Evolutionary conservation across 2,113 vertebrate genomes (phyloP), one percentile per base, ranked within the genome.

Genomic region (Sula dactylatra): DNA sequence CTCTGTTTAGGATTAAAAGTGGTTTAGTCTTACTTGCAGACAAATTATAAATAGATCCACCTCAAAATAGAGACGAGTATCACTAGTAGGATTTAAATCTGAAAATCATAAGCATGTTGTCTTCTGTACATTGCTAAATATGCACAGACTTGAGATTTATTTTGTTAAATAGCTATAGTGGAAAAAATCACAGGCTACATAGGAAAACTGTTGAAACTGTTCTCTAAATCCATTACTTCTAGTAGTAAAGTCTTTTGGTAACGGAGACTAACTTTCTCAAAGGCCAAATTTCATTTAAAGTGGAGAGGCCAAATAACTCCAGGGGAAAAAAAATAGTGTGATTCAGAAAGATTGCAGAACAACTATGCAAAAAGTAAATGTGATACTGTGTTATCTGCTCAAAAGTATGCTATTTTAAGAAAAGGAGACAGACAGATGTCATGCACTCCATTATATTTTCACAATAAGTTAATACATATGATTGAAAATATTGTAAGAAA

Each of bases 381-480:
- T 82, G 66, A 34, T 32, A n/a, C 40, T 64, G 56, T 44, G 26
- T 69, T 72, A 76, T 29, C 52, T 87, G 40, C 32, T 70, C 54
- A 72, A 11, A 79, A 82, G 24, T 44, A 7, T 34, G 52, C 34
- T 94, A 34, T 86, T 70, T 79, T 69, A 69, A n/a, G 61, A 54
- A 80, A 94, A 84, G 26, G 44, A 76, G 62, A 36, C 18, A 94
- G 86, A 25, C 49, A 59, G 85, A 81, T 94, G 95, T 90, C 93
- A 24, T 52, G 71, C 89, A 96, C 93, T 96, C 88, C 91, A 97
- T 96, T 96, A 95, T 80, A 91, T 97, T 97, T 96, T 97, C 94
- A 95, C 95, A 96, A 94, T 77, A 92, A 91, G 44, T 49, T 93
- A 95, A 93, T 88, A 40, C 31, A 34, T 52, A 34, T 0, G 1